These are phyloP conservation scores for Hymenochirus boettgeri DNA, from an alignment of 2,113 vertebrate species.

Conservation along the genomic window DNA sequence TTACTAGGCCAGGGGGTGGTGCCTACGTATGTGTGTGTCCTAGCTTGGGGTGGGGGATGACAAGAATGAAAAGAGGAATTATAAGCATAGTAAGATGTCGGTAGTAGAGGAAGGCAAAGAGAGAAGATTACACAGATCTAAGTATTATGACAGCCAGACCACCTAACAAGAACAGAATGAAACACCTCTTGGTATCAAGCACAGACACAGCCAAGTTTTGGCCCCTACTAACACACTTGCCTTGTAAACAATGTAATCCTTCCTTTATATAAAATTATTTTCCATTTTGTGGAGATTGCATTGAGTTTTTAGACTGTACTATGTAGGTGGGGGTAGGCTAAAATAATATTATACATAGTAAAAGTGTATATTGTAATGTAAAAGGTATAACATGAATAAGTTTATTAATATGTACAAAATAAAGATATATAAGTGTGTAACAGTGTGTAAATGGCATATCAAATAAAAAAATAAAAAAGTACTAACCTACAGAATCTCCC, in stretches of 20 bases:
- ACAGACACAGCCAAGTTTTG: conserved; percentile 75
- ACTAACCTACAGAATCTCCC: no score
- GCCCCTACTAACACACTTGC: conserved; percentile 61
- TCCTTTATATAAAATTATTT: no score
- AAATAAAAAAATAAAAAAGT: no score
- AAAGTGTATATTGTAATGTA: no score
- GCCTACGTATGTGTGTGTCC: conserved; percentile 12
- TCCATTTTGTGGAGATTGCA: no score
- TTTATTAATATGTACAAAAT: no score
- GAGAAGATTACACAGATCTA: conserved; percentile 76
- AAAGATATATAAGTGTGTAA: no score
- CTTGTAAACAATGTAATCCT: conserved; percentile 89
- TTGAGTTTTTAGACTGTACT: no score
- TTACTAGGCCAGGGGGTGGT: conserved; percentile 38
- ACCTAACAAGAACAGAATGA: conserved; percentile 82
- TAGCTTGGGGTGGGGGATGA: not conserved
- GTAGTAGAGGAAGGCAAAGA: conserved; percentile 41
- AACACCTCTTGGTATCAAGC: conserved; percentile 91
- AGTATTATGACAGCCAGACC: conserved; percentile 75
- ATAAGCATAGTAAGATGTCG: conserved; percentile 26
- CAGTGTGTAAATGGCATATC: no score
- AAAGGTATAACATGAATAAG: no score
- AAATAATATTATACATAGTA: no score
- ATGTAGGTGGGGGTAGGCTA: no score
- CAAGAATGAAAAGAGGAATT: conserved; percentile 54